phyloP scores from a whole-genome alignment of 2,797 vertebrate genomes.

The Chiropotes sagulatus region DNA sequence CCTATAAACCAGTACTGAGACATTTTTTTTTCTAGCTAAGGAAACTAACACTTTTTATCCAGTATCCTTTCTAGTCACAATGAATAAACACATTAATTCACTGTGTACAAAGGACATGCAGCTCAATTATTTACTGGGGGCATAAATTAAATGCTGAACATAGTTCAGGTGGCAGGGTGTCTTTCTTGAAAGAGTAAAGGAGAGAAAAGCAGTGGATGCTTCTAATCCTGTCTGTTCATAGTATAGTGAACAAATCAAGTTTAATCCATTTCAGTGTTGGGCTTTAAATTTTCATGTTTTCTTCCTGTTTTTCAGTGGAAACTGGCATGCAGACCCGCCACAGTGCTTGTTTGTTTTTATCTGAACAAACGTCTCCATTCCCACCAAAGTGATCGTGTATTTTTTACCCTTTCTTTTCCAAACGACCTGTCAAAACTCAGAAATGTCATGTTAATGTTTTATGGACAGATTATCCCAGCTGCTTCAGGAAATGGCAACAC shows the following conservation, averaged over 20 bases:
- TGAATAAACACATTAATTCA: slow-evolving; percentile 41
- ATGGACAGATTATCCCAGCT: slow-evolving; percentile 68
- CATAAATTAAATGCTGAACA: slow-evolving; percentile 63
- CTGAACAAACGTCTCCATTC: slow-evolving; percentile 70
- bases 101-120: slow-evolving; percentile 29
- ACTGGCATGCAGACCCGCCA: background rate
- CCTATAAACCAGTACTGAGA: background rate
- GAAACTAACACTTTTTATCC: slow-evolving; percentile 6
- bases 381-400: slow-evolving; percentile 60
- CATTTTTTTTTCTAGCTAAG: background rate
- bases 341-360: slow-evolving; percentile 62
- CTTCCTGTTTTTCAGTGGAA: slow-evolving; percentile 24
- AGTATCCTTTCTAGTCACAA: background rate
- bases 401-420: slow-evolving; percentile 75
- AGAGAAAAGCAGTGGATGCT: slow-evolving; percentile 4
- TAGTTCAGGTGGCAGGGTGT: background rate
- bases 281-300: slow-evolving; percentile 68
- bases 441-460: slow-evolving; percentile 82
- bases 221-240: slow-evolving; percentile 37
- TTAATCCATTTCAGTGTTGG: slow-evolving; percentile 38
- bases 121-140: slow-evolving; percentile 58
- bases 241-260: slow-evolving; percentile 56
- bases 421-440: slow-evolving; percentile 72
- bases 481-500: slow-evolving; percentile 70
- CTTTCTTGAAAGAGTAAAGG: slow-evolving; percentile 52